A percentile compares a stretch with the other conserved stretches of the same genome.
Conservation (phyloP, 2,113 vertebrate genomes). For the Casuarius casuarius region DNA sequence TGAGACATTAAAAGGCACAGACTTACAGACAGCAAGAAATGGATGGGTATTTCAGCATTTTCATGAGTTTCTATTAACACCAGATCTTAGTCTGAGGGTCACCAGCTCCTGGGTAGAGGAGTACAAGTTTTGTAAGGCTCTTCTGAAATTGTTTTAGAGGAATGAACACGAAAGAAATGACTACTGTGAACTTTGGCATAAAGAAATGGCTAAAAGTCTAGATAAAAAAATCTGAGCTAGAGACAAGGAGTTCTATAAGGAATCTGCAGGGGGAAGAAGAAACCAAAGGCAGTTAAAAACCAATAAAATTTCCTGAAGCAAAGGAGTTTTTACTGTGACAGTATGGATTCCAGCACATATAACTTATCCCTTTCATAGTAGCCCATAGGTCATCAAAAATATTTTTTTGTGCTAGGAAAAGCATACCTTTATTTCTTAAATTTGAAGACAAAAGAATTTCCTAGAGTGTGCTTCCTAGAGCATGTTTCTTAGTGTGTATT, state of each 20-base stretch:
- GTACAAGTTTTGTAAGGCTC: not conserved
- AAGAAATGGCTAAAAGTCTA: not conserved
- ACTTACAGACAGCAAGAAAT: not conserved
- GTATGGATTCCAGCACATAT: not conserved
- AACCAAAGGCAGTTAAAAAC: not conserved
- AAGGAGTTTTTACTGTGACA: not conserved
- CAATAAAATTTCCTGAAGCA: not conserved
- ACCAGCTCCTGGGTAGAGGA: not conserved
- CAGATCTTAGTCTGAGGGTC: not conserved
- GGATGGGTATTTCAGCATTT: fast-evolving
- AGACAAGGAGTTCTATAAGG: not conserved
- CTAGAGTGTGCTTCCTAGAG: not conserved
- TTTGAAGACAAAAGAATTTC: not conserved
- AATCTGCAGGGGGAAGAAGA: not conserved
- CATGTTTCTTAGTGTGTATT: not conserved
- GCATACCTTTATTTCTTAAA: not conserved
- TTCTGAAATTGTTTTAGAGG: not conserved
- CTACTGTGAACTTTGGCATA: not conserved
- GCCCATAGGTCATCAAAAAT: not conserved
- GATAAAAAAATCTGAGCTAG: not conserved
- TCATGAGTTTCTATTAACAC: not conserved
- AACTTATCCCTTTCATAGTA: not conserved
- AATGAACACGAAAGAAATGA: not conserved
- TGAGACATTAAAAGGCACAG: not conserved
- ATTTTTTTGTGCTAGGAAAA: not conserved